Base-by-base conservation (phyloP, 23 tunicate species). In the Styela clava region DNA sequence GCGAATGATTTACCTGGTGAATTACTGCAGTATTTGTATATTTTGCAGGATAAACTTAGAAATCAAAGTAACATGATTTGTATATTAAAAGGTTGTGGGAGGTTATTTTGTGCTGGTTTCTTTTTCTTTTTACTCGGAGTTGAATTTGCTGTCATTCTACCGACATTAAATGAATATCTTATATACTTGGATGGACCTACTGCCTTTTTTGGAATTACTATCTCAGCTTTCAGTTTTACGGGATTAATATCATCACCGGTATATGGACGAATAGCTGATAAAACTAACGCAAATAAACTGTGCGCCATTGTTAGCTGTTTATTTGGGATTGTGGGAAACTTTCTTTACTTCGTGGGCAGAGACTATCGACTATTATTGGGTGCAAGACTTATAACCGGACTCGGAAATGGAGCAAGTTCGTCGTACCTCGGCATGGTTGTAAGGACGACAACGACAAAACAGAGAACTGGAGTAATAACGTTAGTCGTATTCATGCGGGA, bases 101-200 rank as follows among this genome's bases (percentile, higher is more conserved):
- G 77, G 34, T 16, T 28, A 20, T 2, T 76, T 7, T 76, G 81
- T 44, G 65, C 84, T n/a, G 85, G 92, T 32, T 29, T 92, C 1
- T 92, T 74, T 61, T 92, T 61, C 62, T 67, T 87, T 12, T 62
- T 92, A 22, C 83, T 88, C 61, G 97, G 97, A 37, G 78, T 87
- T 2, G 97, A 92, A 83, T 92, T 87, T 70, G 97, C 97, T 73
- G 91, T 92, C 24, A 92, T 92, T 56, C 74, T 92, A 25, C 97
- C 97, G 3, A 87, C 91, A 2, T 44, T 92, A 27, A 92, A 92
- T 68, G 64, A 23, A 34, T 92, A 73, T 35, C 74, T 92, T 12
- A 3, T 33, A 21, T 64, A 68, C 25, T 33, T 92, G 71, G 70
- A 71, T 62, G 91, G 83, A 24, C 68, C 79, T 63, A 33, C 82